Evolutionary conservation across 2,797 vertebrate species (phyloP), one percentile per base, ranked within the genome.

Genomic region (Sebastes cheni): DNA sequence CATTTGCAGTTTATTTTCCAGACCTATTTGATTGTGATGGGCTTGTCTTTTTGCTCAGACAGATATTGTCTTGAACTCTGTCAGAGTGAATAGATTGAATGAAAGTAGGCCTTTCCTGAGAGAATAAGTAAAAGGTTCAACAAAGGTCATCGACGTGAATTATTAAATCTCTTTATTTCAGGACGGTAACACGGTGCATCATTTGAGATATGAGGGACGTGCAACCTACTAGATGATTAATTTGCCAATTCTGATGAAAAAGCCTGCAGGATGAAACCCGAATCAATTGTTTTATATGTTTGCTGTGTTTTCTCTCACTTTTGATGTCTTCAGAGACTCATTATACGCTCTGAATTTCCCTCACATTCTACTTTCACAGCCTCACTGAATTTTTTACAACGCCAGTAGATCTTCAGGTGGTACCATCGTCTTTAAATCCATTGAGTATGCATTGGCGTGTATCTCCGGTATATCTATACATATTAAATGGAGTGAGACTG

Each of bases 131-230:
- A 84, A 85, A 83, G 79, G 88, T 87, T 87, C 86, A 84, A 65
- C 73, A 88, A 88, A 89, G 90, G 89, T 90, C 86, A 87, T 8
- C 23, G 50, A 36, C 55, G 76, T 92, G 75, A 93, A 93, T 94
- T 85, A 93, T 92, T 91, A 56, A 90, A 88, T 84, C 46, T 68
- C 73, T 83, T 81, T 73, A 72, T 90, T 75, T 55, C 12, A 0
- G 75, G 59, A 13, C 27, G 52, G 76, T 80, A 87, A 81, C 79
- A 58, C 12, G n/a, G 46, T 86, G 75, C 74, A 76, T 79, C 75
- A 79, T 89, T 70, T 70, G 61, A 83, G 68, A 83, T 61, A 81
- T 39, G 72, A 77, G 55, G 59, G 5, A 42, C 79, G 52, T 61
- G 67, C 78, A 75, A 72, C 77, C 78, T 72, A 67, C 69, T 39